Evolutionary conservation across 2,113 vertebrate species (phyloP).

Genomic region (Vireo altiloquus): DNA sequence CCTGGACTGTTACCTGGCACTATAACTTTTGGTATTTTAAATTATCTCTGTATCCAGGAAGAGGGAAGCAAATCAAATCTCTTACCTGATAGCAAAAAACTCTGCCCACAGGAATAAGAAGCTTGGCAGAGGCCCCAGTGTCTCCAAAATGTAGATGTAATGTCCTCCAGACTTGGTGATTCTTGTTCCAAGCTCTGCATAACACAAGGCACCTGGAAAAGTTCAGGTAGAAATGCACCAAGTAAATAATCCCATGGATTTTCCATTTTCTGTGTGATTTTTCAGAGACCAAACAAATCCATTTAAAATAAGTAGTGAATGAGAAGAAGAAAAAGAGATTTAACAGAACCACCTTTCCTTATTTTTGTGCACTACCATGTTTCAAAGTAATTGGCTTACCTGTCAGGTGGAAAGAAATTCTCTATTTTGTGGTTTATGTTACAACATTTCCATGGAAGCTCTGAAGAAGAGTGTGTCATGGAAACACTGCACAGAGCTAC

Average conservation of each 20-base stretch:
- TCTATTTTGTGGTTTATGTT: neutral
- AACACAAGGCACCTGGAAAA: slow-evolving; percentile 80
- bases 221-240: neutral
- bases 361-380: neutral
- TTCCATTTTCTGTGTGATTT: neutral
- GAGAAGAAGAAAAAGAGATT: neutral
- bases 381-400: neutral
- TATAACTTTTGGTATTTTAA: neutral
- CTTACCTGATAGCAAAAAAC: slow-evolving; percentile 83
- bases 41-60: neutral
- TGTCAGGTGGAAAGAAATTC: neutral
- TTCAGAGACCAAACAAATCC: neutral
- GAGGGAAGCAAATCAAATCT: neutral
- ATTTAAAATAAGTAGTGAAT: neutral
- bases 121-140: slow-evolving; percentile 81
- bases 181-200: slow-evolving; percentile 87
- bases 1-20: neutral
- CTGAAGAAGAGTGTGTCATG: neutral
- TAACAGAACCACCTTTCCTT: neutral
- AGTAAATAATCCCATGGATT: neutral
- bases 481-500: neutral
- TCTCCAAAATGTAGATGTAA: slow-evolving; percentile 87
- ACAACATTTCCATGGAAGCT: neutral
- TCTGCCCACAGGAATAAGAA: slow-evolving; percentile 87
- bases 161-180: slow-evolving; percentile 88